phyloP scores from a whole-genome alignment of 2,113 vertebrate species.

The Rhadina sibilatrix region DNA sequence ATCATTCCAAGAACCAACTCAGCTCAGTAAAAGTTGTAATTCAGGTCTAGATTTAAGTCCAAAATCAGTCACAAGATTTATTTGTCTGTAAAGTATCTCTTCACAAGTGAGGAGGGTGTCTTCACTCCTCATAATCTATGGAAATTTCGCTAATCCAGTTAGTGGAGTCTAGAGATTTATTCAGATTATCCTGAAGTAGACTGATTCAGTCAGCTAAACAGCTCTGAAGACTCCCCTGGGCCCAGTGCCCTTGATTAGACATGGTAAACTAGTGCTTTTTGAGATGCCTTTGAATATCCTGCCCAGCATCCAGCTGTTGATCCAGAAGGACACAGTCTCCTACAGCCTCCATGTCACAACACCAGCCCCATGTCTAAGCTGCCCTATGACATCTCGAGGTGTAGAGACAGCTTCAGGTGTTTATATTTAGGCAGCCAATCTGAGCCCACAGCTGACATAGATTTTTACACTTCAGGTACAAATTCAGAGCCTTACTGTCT shows the following conservation, averaged over 20 bases:
- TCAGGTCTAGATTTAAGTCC: background rate
- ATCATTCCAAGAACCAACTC: background rate
- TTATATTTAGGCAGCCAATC: background rate
- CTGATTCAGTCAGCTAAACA: background rate
- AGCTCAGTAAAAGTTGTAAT: background rate
- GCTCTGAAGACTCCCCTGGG: background rate
- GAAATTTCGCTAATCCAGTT: background rate
- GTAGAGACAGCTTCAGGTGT: background rate
- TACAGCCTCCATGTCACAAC: background rate
- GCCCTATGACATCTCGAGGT: accelerated
- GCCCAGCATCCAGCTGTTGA: background rate
- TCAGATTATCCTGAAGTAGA: background rate
- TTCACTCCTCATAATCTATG: background rate
- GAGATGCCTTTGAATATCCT: background rate
- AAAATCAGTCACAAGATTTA: background rate
- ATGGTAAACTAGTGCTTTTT: background rate
- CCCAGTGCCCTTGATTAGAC: background rate
- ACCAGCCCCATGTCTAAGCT: background rate
- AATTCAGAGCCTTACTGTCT: background rate
- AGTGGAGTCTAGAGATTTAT: background rate
- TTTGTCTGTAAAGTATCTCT: background rate
- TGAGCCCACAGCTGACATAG: background rate
- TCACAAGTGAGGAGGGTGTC: background rate
- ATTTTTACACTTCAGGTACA: background rate
- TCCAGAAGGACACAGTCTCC: background rate